Base-by-base conservation (phyloP, 2,797 vertebrate species). In the Argya squamiceps region DNA sequence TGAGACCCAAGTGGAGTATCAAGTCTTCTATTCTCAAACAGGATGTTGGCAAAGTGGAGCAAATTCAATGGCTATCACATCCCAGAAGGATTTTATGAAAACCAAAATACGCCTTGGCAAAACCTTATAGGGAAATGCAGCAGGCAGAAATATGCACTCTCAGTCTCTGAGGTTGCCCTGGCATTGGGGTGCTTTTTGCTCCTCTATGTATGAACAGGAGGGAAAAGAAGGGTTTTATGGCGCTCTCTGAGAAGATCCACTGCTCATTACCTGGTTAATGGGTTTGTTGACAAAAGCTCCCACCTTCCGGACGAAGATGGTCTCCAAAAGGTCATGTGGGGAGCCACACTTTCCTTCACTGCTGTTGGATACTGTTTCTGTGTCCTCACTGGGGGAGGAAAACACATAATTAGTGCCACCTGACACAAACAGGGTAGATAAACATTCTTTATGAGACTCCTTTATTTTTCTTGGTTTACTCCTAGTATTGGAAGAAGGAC, bases 271-370 rank as follows among this genome's bases (percentile, higher is more conserved):
- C 98, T 98, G 98, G 88, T 98, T 98, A 95, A 98, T 98, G 65
- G 99, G 98, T 97, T 99, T 99, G 97, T 99, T 99, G 97, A 99
- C 99, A 89, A 99, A 99, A 47, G 99, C 99, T 92, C 99, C 99
- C 36, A 99, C 98, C 97, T 99, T 99, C 96, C 99, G 98, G 6
- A 99, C 98, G 96, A 99, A 99, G 3, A 99, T 98, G 53, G 98
- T 98, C 89, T 99, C 99, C 81, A 99, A 71, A 12, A 98, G 97
- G 78, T 99, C 98, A 1, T 98, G 98, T 15, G 99, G 99, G 73
- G 99, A 99, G 26, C 74, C 88, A 9, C 97, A 95, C 58, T 97
- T 98, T 50, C 98, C 98, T 15, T 99, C 98, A 0, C 98, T 98
- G 76, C 98, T 99, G 92, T 98, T 98, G 4, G 98, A 98, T 46